Evolutionary conservation across 2,113 vertebrate species (phyloP), one percentile per base, ranked within the genome.

Genomic region (Corvus hawaiiensis): DNA sequence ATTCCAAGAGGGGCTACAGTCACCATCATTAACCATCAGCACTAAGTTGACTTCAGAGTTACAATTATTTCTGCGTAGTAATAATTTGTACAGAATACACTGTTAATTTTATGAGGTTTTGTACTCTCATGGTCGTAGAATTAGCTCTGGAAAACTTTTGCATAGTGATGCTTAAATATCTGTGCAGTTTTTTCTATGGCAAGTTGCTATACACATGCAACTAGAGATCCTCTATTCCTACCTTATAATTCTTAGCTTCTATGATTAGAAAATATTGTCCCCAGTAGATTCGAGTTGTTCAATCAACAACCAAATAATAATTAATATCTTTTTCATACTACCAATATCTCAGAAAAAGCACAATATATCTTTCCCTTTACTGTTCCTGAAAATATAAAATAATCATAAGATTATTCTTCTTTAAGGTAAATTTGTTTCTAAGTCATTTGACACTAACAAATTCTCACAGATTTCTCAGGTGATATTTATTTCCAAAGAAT

Each of bases 111-210:
- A 27, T 46, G 12, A 17, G 5, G 3, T 22, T 89, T 67, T 48
- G 1, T 43, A 18, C 12, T 58, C 16, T n/a, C 0, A 0, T 33
- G 55, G 7, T 33, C 48, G 20, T 7, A 55, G 28, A 44, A 59
- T 27, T 46, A 71, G 4, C 12, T 61, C 59, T 82, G n/a, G 37
- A 75, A 93, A 72, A 48, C 3, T 41, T 55, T 81, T 20, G 3
- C 27, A 17, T 14, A 22, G 16, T 23, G 51, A 46, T 41, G 44
- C 5, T 46, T 66, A 61, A 78, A 55, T 59, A 59, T 44, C 13
- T 49, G 4, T 87, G n/a, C 13, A 16, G 7, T 83, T 61, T 69
- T 59, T 12, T 59, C 22, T 28, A 2, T 41, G 32, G 17, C 4
- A 84, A 73, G 46, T 78, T 46, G 11, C 14, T 56, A 8, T 30